These are phyloP conservation scores for Zaprionus vittiger DNA, from an alignment of 1,140 invertebrate genomes.

Conservation along the genomic window DNA sequence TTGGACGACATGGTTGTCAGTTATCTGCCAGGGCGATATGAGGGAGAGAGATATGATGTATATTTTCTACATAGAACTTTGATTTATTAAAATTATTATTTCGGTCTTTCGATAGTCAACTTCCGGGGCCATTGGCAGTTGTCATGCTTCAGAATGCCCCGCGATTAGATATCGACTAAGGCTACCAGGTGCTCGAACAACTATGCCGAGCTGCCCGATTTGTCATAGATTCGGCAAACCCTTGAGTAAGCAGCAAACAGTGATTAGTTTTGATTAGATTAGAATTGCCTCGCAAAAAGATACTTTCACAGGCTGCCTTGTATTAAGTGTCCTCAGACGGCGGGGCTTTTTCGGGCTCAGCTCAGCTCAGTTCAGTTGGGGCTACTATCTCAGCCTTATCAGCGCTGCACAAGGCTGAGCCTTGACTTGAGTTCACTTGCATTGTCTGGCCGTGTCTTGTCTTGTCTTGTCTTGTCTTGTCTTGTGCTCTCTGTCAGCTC, in stretches of 20 bases:
- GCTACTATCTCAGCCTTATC: constrained; percentile 4
- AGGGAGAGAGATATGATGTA: constrained; percentile 38
- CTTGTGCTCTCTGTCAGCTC: constrained; percentile 14
- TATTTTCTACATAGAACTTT: constrained; percentile 33
- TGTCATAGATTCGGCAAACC: constrained; percentile 31
- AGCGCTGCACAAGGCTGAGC: not conserved
- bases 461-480: constrained; percentile 20
- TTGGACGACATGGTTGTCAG: constrained; percentile 47
- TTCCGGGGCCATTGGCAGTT: constrained; percentile 51
- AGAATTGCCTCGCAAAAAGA: not conserved
- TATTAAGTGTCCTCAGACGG: not conserved
- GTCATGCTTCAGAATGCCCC: constrained; percentile 33
- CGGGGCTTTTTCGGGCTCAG: not conserved
- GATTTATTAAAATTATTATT: constrained; percentile 80
- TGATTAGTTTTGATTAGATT: constrained; percentile 13
- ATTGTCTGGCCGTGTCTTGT: not conserved
- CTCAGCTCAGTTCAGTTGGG: not conserved
- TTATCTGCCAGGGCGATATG: constrained; percentile 41
- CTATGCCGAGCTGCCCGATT: constrained; percentile 11
- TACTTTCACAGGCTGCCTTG: not conserved
- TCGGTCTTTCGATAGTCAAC: constrained; percentile 40
- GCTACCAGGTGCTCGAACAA: constrained; percentile 19
- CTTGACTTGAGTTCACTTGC: constrained; percentile 22
- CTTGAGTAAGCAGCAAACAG: constrained; percentile 28
- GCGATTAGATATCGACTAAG: constrained; percentile 58